Evolutionary conservation across 64 coral and sea anemone species (phyloP), one percentile per base, ranked within the genome.

Genomic region (Montipora efflorescens): DNA sequence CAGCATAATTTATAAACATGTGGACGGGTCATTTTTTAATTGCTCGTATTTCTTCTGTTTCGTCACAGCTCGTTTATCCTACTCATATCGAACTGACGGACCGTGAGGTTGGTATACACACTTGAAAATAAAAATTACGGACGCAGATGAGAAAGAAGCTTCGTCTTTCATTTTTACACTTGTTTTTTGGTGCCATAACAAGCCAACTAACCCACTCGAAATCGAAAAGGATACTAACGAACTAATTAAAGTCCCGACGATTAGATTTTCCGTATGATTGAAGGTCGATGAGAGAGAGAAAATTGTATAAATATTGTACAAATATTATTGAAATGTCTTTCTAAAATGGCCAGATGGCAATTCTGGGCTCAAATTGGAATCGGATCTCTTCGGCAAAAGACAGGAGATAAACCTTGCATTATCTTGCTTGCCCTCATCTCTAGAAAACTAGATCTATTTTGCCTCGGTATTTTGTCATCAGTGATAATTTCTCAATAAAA

Each of bases 41-140:
- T 48, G 49, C 46, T 61, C 47, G 59, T 50, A 58, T 88, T 79
- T 90, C 51, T 50, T 13, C 59, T 91, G 47, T 43, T 70, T 71
- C 45, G 69, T 79, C 18, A 57, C 59, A 99, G 98, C 72, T 99
- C 73, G 74, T 99, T 67, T 99, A 96, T 47, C 98, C 98, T 79
- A 82, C 80, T 75, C 92, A 94, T 77, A 12, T 99, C 15, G 92
- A 96, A 91, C 86, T 99, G 66, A 96, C 98, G 80, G 98, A 99
- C 67, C 96, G 94, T 87, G 98, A 99, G 92, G 98, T 96, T 85
- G 23, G 87, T 89, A 84, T 15, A 48, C 59, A 52, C 64, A 48
- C 14, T 67, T 8, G 61, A 64, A 64, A 64, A 14, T 64, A 15
- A 55, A 59, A 61, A 59, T 77, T 49, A 36, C 0, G 36, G 36